Percentiles rank a stretch among this genome's conserved stretches.
These are phyloP conservation scores for Drosophila parvula DNA, from an alignment of 1,140 invertebrate species.

Conservation along the genomic window DNA sequence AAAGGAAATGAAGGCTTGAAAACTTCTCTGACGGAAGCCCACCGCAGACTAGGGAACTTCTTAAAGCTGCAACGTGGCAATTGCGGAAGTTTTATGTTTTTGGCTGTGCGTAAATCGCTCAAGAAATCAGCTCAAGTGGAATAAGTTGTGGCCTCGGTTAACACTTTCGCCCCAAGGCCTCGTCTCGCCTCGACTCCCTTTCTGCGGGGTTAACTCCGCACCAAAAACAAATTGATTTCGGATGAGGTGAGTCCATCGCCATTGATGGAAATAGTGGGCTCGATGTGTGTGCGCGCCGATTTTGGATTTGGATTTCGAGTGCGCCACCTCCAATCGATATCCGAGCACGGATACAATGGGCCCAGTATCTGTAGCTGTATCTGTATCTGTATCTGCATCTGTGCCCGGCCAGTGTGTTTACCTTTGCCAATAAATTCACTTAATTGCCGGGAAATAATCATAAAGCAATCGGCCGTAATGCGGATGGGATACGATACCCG, in stretches of 20 bases:
- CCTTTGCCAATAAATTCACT: constrained; percentile 82
- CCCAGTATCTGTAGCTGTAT: constrained; percentile 23
- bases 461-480: constrained; percentile 82
- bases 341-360: constrained; percentile 4
- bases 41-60: constrained; percentile 36
- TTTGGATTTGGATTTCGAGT: constrained; percentile 37
- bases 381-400: constrained; percentile 12
- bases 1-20: constrained; percentile 57
- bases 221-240: constrained; percentile 77
- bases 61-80: constrained; percentile 50
- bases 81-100: constrained; percentile 81
- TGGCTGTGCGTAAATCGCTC: constrained; percentile 79
- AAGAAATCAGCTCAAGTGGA: constrained; percentile 80
- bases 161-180: constrained; percentile 50
- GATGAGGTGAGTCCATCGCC: constrained; percentile 65
- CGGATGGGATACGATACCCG: constrained; percentile 35
- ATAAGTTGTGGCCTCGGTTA: constrained; percentile 78
- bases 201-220: constrained; percentile 5
- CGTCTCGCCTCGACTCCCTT: constrained; percentile 3
- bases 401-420: constrained; percentile 58
- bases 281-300: constrained; percentile 46
- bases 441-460: constrained; percentile 84
- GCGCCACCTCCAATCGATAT: constrained; percentile 68
- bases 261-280: constrained; percentile 70
- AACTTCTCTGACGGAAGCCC: constrained; percentile 32